phyloP scores from a whole-genome alignment of 1,140 invertebrate species.

The Globodera ellingtonae region DNA sequence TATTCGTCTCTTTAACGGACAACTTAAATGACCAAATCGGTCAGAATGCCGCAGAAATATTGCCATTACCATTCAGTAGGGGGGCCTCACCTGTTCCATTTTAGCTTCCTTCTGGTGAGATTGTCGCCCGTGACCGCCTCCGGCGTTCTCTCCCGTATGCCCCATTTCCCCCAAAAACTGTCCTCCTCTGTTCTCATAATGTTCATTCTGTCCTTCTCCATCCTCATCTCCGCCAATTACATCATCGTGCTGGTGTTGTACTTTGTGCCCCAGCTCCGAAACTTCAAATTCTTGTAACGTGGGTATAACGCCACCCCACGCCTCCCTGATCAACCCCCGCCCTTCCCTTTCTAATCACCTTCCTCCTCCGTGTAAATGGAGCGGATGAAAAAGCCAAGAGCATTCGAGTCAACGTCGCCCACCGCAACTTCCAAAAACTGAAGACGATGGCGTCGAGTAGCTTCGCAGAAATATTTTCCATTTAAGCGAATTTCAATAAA shows the following conservation, averaged over 20 bases:
- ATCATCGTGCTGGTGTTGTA: neutral
- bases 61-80: no score
- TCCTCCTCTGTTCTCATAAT: neutral
- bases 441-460: neutral
- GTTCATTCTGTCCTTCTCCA: neutral
- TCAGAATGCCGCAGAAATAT: no score
- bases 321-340: neutral
- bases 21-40: no score
- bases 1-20: no score
- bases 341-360: conserved; percentile 42
- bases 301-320: neutral
- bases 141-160: no score
- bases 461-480: neutral
- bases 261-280: neutral
- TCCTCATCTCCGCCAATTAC: conserved; percentile 7
- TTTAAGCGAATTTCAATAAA: neutral
- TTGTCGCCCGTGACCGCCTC: no score
- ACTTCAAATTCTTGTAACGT: neutral
- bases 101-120: no score
- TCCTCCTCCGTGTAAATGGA: conserved; percentile 64
- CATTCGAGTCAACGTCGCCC: conserved; percentile 59
- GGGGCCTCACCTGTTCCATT: no score
- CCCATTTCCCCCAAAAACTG: neutral
- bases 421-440: conserved; percentile 55
- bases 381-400: conserved; percentile 60